Conservation (phyloP, 2,113 vertebrate species). For the Tachycineta bicolor region DNA sequence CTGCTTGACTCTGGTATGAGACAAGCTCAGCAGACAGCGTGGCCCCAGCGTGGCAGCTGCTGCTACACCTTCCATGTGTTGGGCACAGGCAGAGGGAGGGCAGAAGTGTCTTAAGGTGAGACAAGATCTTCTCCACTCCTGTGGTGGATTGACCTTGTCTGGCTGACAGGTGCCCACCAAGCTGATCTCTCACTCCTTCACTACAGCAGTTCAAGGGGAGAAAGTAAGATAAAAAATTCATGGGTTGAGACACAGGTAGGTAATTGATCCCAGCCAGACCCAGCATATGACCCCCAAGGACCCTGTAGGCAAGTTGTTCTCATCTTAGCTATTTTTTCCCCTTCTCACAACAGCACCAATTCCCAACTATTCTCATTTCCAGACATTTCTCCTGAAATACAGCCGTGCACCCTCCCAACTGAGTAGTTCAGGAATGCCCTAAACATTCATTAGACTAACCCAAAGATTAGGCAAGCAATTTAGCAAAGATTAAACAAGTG, state of each 20-base stretch:
- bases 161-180: not conserved
- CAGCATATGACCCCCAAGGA: not conserved
- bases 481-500: not conserved
- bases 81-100: not conserved
- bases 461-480: not conserved
- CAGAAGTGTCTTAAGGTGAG: not conserved
- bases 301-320: not conserved
- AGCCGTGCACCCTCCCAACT: not conserved
- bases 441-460: not conserved
- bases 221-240: not conserved
- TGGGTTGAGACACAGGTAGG: not conserved
- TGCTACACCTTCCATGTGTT: not conserved
- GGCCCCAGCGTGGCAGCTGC: not conserved
- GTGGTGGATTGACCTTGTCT: not conserved
- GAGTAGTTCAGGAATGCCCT: not conserved
- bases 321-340: not conserved
- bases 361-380: not conserved
- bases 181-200: not conserved
- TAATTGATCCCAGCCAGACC: not conserved
- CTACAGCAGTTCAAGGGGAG: not conserved
- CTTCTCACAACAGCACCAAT: not conserved
- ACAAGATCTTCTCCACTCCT: not conserved
- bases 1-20: not conserved
- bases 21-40: not conserved
- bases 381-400: not conserved